A percentile compares a stretch with the other conserved stretches of the same genome.
These are phyloP conservation scores for Zygogramma bicolorata DNA, from an alignment of 2,888 invertebrate species.

Conservation along the genomic window DNA sequence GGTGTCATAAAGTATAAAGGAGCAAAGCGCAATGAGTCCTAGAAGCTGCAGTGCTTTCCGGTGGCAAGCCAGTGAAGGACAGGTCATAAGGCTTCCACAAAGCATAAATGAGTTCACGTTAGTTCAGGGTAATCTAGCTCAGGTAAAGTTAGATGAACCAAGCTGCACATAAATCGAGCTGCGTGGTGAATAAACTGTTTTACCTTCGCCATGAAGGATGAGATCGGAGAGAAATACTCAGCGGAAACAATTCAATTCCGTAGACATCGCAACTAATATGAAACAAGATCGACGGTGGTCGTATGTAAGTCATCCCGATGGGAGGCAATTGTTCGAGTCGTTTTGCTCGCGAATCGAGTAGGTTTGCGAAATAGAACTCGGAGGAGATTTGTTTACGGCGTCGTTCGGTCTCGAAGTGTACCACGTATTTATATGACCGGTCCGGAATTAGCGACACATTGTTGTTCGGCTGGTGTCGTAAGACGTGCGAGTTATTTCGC, in stretches of 20 bases:
- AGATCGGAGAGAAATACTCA: too few relatives aligned
- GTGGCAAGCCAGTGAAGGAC: too few relatives aligned
- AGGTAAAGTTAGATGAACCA: too few relatives aligned
- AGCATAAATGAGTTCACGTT: too few relatives aligned
- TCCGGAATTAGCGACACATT: conserved; percentile 53
- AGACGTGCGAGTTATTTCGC: conserved; percentile 49
- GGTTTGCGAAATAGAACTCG: conserved; percentile 27
- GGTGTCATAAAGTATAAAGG: too few relatives aligned
- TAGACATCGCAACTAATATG: not conserved
- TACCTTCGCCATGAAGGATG: too few relatives aligned
- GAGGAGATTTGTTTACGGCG: conserved; percentile 46
- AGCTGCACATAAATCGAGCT: too few relatives aligned
- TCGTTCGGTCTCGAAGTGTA: conserved; percentile 22
- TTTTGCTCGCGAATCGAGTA: conserved; percentile 2
- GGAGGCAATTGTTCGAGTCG: conserved; percentile 7
- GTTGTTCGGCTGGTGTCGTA: conserved; percentile 50
- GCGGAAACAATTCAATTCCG: not conserved
- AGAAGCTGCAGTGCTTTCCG: too few relatives aligned
- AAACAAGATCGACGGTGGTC: not conserved
- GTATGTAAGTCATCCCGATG: not conserved
- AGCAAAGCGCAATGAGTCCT: too few relatives aligned
- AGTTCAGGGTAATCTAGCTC: too few relatives aligned
- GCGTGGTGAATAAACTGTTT: too few relatives aligned
- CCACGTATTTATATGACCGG: conserved; percentile 48
- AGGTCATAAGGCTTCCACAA: too few relatives aligned